phyloP scores from a whole-genome alignment of 2,797 vertebrate species.

The Nyctalus aviator region DNA sequence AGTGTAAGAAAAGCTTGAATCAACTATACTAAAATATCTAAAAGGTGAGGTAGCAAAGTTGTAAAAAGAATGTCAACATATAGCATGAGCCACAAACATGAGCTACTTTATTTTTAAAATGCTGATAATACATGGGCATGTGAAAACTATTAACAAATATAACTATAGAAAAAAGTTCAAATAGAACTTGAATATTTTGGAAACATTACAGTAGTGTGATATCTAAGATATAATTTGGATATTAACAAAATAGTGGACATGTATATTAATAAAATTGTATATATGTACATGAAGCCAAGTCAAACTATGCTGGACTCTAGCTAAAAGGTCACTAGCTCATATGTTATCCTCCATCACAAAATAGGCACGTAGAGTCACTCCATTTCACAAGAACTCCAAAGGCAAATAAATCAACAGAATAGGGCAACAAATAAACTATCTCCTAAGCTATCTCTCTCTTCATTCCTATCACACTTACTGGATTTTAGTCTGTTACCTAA shows the following conservation, averaged over 20 bases:
- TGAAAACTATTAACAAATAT: slow-evolving; percentile 41
- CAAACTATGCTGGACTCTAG: background rate
- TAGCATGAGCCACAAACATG: background rate
- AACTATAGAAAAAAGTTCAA: background rate
- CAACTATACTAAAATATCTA: background rate
- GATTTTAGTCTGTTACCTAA: background rate
- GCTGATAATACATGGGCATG: background rate
- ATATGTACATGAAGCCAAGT: background rate
- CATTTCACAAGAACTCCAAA: background rate
- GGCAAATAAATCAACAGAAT: background rate
- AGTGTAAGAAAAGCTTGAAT: slow-evolving; percentile 47
- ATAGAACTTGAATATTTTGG: slow-evolving; percentile 19
- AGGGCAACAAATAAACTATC: background rate
- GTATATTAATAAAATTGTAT: too few species aligned
- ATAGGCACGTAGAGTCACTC: background rate
- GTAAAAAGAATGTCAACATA: background rate
- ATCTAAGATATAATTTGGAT: background rate
- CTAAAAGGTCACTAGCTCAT: background rate
- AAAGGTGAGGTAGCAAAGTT: background rate
- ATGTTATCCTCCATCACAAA: background rate
- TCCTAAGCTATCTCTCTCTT: background rate
- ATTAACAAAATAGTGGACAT: background rate
- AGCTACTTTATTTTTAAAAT: background rate
- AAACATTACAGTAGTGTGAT: background rate
- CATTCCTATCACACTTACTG: background rate